Evolutionary conservation across 2,113 vertebrate species (phyloP), one percentile per base, ranked within the genome.

Genomic region (Todiramphus saurophagus): DNA sequence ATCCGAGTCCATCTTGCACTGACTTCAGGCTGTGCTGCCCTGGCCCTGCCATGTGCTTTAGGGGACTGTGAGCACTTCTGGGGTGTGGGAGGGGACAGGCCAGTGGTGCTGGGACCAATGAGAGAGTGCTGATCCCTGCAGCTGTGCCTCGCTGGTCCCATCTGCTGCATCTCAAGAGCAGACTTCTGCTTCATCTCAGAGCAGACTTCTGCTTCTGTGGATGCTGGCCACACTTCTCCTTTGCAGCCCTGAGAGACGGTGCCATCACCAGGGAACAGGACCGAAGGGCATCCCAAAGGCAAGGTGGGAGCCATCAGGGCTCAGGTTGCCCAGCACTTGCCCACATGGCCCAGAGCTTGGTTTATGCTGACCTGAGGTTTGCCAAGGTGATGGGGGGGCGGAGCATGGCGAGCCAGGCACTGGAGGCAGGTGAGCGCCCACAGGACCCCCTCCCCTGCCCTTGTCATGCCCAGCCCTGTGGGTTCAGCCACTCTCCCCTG

Each of bases 281-380:
- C 28, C 66, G 41, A 50, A 59, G 72, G 28, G 18, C 62, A 83
- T 37, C 62, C 33, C 16, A 8, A 78, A 35, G 18, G 39, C 10
- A 1, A 30, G 28, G 43, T 0, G 2, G 43, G 51, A 90, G 46
- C 27, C 60, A 43, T n/a, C 23, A 58, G 24, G 33, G 56, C 37
- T 86, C n/a, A 2, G 46, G 43, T 90, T 63, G 28, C 70, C 37
- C 41, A 20, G 23, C 0, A 0, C 27, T 74, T 5, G 11, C n/a
- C 69, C 46, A 70, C 87, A 97, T 96, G 96, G 94, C 95, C 14
- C 93, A 95, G 58, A 76, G 93, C 2, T 2, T 90, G 74, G 48
- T 96, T 48, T 96, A 95, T 13, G 91, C 94, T n/a, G 96, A 97
- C 48, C 62, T 97, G 91, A 94, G 89, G 66, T 96, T 97, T 84